Base-by-base conservation (phyloP, 2,888 invertebrate genomes). In the Epsilonema sp. region DNA sequence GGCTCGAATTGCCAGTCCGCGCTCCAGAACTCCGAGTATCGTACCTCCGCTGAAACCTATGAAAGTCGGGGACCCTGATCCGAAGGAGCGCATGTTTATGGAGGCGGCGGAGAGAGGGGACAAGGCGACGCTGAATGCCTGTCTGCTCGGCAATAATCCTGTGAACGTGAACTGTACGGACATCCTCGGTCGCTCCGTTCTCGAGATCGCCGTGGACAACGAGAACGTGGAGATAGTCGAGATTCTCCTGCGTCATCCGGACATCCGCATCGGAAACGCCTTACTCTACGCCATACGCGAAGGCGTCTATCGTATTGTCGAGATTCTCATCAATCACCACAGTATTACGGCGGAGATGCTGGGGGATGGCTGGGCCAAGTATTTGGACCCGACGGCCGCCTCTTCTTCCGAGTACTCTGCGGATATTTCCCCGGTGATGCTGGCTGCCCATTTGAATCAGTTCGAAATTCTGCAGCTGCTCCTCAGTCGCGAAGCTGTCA, bases 391-490 rank as follows among this genome's bases (percentile, higher is more conserved):
- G 13, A 52, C 58, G 2, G 66, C 62, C 3, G 65, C 70, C 42
- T 72, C 72, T 49, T 68, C 68, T 45, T 68, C 68, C 20, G 73
- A 74, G 56, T 73, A 72, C 53, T 69, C 71, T 37, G 66, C 68
- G 0, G 70, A 70, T 51, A 69, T 71, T 42, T 69, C 68, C 0
- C 70, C 70, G 1, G 49, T 49, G 45, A 70, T 71, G 47, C 60
- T 71, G 22, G 70, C 70, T 2, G 69, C 70, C 11, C 70, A 70
- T 52, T 69, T 70, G 58, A 72, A 73, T 57, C 73, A 73, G 60
- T 73, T 73, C 57, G 73, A 73, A 57, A 73, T 73, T 49, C 63
- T 73, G 3, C 72, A 73, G 58, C 65, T 73, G 56, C 61, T 73
- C 38, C 56, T 73, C 42, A 63, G 68, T 31, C n/a, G 39, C n/a